Base-by-base conservation (phyloP, 2,888 invertebrate species). In the Lagria hirta region DNA sequence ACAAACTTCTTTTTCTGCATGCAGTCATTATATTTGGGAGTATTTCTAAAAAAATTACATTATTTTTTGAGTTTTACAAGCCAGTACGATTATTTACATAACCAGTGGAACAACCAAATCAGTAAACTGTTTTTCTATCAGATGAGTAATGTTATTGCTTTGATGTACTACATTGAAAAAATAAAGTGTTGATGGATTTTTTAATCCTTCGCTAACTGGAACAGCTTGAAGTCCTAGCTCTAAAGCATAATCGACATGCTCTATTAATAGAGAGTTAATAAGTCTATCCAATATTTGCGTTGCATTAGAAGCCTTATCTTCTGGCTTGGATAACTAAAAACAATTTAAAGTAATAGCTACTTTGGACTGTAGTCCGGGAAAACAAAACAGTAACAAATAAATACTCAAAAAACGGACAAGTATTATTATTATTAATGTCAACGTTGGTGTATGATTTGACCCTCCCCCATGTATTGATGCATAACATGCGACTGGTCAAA, bases 221-320 rank as follows among this genome's bases (percentile, higher is more conserved):
- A 93, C 86, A 12, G 86, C 85, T 68, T 91, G 92, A 28, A 97
- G 73, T 0, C 94, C 97, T 26, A 97, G 71, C 66, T 98, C 98
- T 3, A 99, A 73, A 0, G 97, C 98, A 70, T 99, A 99, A 69
- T 96, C 95, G 0, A 98, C 88, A 67, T 97, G 97, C 58, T 99
- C 96, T 1, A 82, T 81, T 59, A 94, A 80, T 10, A 99, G 72
- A 62, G 88, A 86, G 51, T 91, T 88, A 14, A 94, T 74, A 34
- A 96, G 68, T 26, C 89, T 83, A 51, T 96, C 95, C 44, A 94
- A 79, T 8, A 98, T 79, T 49, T 86, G 84, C 0, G 84, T 74
- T 0, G 91, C 85, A 59, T 94, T 93, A 3, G 72, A 73, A 0
- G 93, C 78, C 17, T 88, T 68, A 54, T 96, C 94, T 33, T 82